phyloP scores from a whole-genome alignment of 2,797 vertebrate species.

The Falco peregrinus region DNA sequence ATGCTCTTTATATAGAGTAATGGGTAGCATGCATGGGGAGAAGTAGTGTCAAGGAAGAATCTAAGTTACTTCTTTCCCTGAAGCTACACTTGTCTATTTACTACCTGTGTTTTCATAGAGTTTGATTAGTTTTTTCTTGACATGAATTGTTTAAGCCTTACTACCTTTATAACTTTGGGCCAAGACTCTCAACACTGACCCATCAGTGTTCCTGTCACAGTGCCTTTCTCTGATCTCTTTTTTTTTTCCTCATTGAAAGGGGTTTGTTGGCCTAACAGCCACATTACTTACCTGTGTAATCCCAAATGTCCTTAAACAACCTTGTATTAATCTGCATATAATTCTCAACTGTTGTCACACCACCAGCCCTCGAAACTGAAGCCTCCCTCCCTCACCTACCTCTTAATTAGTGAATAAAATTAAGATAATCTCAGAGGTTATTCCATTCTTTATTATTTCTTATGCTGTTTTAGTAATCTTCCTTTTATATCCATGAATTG shows the following conservation, averaged over 20 bases:
- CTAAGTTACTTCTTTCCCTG: background rate
- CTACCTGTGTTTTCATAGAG: background rate
- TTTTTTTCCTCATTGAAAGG: background rate
- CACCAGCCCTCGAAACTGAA: background rate
- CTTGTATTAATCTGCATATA: background rate
- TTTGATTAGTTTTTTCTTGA: background rate
- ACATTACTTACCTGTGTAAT: background rate
- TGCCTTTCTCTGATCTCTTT: background rate
- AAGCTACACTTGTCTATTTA: background rate
- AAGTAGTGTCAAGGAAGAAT: background rate
- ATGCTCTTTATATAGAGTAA: background rate
- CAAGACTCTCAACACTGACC: background rate
- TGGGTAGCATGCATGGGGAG: fast-evolving
- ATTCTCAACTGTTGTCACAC: background rate
- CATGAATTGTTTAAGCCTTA: background rate
- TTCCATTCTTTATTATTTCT: background rate
- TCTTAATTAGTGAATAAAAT: background rate
- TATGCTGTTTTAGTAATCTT: background rate
- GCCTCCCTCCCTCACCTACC: background rate
- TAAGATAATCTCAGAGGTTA: background rate
- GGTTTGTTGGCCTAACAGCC: background rate
- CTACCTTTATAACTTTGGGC: background rate
- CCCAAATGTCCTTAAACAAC: background rate
- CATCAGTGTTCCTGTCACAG: background rate
- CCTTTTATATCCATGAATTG: background rate